Conservation (phyloP, 1,140 invertebrate species). For the Thaumetopoea pityocampa region DNA sequence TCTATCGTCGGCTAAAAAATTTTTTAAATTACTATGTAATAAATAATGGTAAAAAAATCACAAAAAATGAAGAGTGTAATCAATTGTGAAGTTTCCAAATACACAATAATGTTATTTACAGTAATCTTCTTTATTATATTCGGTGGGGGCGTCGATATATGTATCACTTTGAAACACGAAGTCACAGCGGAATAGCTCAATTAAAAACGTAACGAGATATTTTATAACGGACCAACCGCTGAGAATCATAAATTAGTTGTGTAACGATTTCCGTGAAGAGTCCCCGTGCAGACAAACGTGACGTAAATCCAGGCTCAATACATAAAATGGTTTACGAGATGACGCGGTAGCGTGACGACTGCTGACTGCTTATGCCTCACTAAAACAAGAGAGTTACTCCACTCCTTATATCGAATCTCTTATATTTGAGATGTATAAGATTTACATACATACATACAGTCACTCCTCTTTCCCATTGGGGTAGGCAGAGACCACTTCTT, state of each 20-base stretch:
- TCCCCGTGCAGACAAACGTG: constrained; percentile 31
- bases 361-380: constrained; percentile 13
- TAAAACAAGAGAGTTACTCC: constrained; percentile 17
- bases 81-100: background rate
- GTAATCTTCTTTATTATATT: background rate
- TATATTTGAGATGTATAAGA: constrained; percentile 7
- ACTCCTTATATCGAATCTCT: constrained; percentile 10
- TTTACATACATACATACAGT: no score
- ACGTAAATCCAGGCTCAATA: constrained; percentile 42
- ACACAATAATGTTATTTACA: background rate
- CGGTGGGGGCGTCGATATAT: no score
- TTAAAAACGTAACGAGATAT: constrained; percentile 14
- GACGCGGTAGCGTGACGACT: constrained; percentile 16
- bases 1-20: no score
- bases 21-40: no score
- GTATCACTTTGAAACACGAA: background rate
- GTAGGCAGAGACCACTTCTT: no score
- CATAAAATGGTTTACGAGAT: constrained; percentile 29
- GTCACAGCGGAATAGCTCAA: constrained; percentile 10
- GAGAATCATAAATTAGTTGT: constrained; percentile 18
- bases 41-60: no score
- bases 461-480: no score
- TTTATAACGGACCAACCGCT: constrained; percentile 11
- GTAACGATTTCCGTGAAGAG: constrained; percentile 37
- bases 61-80: no score